phyloP scores from a whole-genome alignment of 2,113 vertebrate species.

The Rhinoptilus africanus region DNA sequence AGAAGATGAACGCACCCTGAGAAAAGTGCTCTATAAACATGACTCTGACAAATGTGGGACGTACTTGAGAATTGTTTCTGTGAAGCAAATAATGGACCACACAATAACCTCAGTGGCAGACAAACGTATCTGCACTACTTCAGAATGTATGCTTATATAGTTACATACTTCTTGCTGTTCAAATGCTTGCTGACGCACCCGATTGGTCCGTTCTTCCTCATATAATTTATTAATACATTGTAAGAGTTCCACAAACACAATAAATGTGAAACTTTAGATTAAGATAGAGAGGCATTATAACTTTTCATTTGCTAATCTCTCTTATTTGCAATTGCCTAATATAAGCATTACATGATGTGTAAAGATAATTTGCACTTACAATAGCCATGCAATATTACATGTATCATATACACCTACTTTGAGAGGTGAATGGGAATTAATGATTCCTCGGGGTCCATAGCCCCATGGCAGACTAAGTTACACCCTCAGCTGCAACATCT shows the following conservation, averaged over 20 bases:
- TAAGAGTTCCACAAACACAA: background rate
- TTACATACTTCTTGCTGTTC: background rate
- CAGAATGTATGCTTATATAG: background rate
- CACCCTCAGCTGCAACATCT: background rate
- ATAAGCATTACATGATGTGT: background rate
- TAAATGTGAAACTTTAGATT: background rate
- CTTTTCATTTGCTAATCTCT: background rate
- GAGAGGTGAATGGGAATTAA: background rate
- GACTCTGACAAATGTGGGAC: background rate
- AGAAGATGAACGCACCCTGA: background rate
- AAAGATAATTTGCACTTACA: background rate
- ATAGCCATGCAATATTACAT: background rate
- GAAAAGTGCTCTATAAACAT: slow-evolving; percentile 2
- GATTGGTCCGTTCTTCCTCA: background rate
- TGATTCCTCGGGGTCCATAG: background rate
- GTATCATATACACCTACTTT: background rate
- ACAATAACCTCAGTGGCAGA: background rate
- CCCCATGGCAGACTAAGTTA: background rate
- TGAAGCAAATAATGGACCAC: slow-evolving; percentile 3
- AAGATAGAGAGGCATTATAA: background rate
- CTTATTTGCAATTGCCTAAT: background rate
- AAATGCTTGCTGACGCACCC: background rate
- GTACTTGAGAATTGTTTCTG: background rate
- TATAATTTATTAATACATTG: background rate
- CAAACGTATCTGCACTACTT: background rate